These are phyloP conservation scores for Gymnoscopelus microlampas DNA, from an alignment of 2,797 vertebrate genomes.

Conservation along the genomic window DNA sequence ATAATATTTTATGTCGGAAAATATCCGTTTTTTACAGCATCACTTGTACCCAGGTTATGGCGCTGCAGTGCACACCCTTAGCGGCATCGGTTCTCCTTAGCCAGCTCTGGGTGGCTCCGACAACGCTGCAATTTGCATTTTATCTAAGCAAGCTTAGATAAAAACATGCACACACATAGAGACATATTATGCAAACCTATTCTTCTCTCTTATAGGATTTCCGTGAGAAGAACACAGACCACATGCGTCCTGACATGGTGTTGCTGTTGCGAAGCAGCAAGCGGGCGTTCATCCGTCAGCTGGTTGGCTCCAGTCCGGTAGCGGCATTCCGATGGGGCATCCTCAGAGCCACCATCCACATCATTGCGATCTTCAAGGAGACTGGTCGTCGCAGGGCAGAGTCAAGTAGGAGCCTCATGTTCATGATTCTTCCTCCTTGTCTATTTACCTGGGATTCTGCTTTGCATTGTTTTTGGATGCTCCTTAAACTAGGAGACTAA, in stretches of 20 bases:
- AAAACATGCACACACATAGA: not conserved
- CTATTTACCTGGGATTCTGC: too few species aligned
- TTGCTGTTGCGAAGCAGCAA: slow-evolving; percentile 90
- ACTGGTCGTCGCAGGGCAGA: slow-evolving; percentile 76
- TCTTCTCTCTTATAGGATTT: slow-evolving; percentile 84
- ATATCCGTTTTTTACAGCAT: too few species aligned
- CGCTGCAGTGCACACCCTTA: too few species aligned
- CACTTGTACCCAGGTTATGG: too few species aligned
- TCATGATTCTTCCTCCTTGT: too few species aligned
- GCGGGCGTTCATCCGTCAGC: slow-evolving; percentile 87
- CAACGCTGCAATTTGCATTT: too few species aligned
- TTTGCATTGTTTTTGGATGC: too few species aligned
- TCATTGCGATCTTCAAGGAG: slow-evolving; percentile 86
- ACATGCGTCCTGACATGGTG: slow-evolving; percentile 92
- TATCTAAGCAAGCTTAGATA: not conserved
- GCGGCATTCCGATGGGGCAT: slow-evolving; percentile 95
- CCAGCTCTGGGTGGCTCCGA: too few species aligned
- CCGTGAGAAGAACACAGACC: slow-evolving; percentile 92
- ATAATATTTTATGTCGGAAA: too few species aligned
- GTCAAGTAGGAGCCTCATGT: slow-evolving; percentile 62
- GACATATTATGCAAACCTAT: not conserved
- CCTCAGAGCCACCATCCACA: slow-evolving; percentile 87
- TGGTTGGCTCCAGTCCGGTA: slow-evolving; percentile 89
- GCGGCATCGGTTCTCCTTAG: too few species aligned
- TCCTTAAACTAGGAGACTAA: too few species aligned